Base-by-base conservation (phyloP, 2,797 vertebrate genomes). In the Eulemur rubriventer region DNA sequence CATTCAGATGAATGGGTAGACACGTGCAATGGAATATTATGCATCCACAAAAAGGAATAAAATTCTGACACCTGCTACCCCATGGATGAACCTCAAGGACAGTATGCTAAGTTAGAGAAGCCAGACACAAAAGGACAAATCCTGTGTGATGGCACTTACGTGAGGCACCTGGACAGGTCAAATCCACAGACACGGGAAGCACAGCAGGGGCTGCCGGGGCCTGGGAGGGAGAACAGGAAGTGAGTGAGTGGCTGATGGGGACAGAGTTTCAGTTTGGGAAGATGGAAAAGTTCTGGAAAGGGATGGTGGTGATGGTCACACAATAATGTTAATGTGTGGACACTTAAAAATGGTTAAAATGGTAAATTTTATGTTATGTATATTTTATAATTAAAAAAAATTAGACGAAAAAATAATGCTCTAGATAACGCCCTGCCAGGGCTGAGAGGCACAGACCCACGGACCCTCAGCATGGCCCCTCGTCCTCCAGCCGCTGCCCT, bases 351-450 rank as follows among this genome's bases (percentile, higher is more conserved):
- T 59, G 57, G 22, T 35, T 59, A 61, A n/a, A 79, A 33, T 35
- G 57, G 38, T 70, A 57, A 59, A n/a, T 65, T 67, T 78, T 81
- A 52, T 26, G 22, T 78, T 59, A n/a, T 26, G 24, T 22, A 17
- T 24, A 80, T 50, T 92, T 79, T 79, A 48, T 14, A 75, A 69
- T 86, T 41, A 33, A 70, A 57, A 87, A 95, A 88, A 69, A 16
- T 61, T 43, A 81, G 55, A 57, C 33, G 7, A 63, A 65, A 72
- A 57, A 41, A 7, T 7, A 79, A 41, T 26, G 22, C 61, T 79
- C 55, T 50, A 65, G 73, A 69, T n/a, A 67, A 67, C 38, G 43
- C 16, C 20, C 50, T 35, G 26, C 80, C 26, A 43, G 26, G 67
- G 41, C 41, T 3, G 87, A 86, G 81, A 92, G 33, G 65, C n/a